Conservation (phyloP, 2,797 vertebrate genomes). For the Avahi laniger region DNA sequence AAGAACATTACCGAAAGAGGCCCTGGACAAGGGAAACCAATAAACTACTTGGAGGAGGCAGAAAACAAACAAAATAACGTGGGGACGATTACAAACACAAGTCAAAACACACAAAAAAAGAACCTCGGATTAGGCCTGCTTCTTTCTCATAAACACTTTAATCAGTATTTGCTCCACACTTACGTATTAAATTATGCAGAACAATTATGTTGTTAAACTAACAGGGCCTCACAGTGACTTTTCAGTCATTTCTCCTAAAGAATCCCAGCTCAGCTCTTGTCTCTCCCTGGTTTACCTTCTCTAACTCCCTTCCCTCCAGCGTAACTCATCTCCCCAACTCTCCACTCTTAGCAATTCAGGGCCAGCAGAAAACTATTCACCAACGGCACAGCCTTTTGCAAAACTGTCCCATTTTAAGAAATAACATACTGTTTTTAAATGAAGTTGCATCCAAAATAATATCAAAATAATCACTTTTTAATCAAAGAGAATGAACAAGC, state of each 20-base stretch:
- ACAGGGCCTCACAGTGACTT: background rate
- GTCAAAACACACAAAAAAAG: background rate
- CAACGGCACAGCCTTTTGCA: background rate
- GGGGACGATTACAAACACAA: background rate
- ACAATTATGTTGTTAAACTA: background rate
- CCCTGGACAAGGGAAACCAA: background rate
- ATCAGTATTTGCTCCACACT: background rate
- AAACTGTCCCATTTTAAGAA: background rate
- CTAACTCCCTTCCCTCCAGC: background rate
- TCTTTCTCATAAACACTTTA: background rate
- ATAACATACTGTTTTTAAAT: background rate
- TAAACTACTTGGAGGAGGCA: background rate
- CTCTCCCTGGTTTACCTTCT: background rate
- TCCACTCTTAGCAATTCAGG: background rate
- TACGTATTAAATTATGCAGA: background rate
- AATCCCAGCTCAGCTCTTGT: background rate
- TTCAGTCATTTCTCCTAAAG: background rate
- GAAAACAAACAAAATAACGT: background rate
- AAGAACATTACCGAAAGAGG: background rate
- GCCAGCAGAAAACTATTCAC: background rate
- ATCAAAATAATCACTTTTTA: background rate
- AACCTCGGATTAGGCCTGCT: background rate
- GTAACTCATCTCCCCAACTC: background rate
- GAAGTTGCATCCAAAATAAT: background rate
- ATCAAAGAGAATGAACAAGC: background rate